These are phyloP conservation scores for Leptosomus discolor DNA, from an alignment of 2,113 vertebrate species.

Conservation along the genomic window DNA sequence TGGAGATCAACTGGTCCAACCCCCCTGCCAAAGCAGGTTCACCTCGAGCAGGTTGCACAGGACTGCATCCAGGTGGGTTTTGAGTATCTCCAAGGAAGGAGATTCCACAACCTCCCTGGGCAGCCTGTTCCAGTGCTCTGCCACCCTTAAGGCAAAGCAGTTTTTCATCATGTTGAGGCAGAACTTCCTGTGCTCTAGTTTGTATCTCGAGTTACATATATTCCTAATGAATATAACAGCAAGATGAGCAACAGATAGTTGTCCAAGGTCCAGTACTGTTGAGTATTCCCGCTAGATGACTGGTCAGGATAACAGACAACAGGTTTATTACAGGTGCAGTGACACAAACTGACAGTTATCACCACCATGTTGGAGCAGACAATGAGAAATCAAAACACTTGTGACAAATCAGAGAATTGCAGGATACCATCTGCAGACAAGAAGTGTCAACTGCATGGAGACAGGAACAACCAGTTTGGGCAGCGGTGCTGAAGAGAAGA, in stretches of 20 bases:
- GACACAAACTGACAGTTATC: not conserved
- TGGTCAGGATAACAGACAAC: not conserved
- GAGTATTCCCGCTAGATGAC: not conserved
- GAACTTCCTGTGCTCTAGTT: too few relatives aligned
- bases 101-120: too few relatives aligned
- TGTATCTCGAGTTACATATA: not conserved
- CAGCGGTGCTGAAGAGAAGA: not conserved
- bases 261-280: not conserved
- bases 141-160: too few relatives aligned
- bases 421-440: not conserved
- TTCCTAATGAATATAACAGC: not conserved
- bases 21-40: too few relatives aligned
- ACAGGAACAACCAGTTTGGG: not conserved
- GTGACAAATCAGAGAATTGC: not conserved
- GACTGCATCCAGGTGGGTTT: too few relatives aligned
- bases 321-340: not conserved
- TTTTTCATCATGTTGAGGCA: too few relatives aligned
- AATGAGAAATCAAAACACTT: not conserved
- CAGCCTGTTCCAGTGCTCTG: too few relatives aligned
- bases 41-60: too few relatives aligned
- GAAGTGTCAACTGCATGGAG: not conserved
- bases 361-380: not conserved
- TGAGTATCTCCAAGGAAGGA: too few relatives aligned
- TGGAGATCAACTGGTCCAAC: too few relatives aligned
- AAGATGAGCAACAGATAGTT: not conserved